These are phyloP conservation scores for Montipora capitata DNA, from an alignment of 92 coral and sea anemone genomes.

Conservation along the genomic window DNA sequence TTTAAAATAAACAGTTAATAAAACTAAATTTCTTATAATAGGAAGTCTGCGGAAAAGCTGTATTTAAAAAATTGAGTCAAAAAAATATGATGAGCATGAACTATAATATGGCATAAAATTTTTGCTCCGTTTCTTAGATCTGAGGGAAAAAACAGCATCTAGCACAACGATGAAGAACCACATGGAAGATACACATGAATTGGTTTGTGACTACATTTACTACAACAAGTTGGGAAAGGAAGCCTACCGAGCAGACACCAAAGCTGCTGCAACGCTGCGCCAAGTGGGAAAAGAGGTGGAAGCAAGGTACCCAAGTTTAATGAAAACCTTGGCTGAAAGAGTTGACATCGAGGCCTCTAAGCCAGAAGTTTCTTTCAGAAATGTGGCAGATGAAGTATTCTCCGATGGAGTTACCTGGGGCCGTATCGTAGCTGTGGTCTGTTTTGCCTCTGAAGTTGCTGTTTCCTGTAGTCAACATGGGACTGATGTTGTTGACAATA, in stretches of 20 bases:
- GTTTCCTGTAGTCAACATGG: slow-evolving; percentile 69
- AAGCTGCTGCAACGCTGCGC: slow-evolving; percentile 76
- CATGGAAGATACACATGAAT: slow-evolving; percentile 69
- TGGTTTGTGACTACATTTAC: slow-evolving; percentile 84
- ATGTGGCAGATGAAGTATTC: slow-evolving; percentile 87
- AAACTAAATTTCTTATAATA: too few species aligned
- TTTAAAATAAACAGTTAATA: too few species aligned
- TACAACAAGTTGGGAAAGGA: slow-evolving; percentile 82
- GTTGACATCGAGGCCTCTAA: slow-evolving; percentile 66
- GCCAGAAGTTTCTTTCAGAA: slow-evolving; percentile 55
- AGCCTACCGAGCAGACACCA: slow-evolving; percentile 39
- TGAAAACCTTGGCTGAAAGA: slow-evolving; percentile 83
- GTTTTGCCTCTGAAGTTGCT: slow-evolving; percentile 88
- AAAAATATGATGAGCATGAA: too few species aligned
- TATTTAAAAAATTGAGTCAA: too few species aligned
- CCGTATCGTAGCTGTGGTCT: slow-evolving; percentile 86
- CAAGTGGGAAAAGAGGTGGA: slow-evolving; percentile 87
- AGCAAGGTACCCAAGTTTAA: slow-evolving; percentile 79
- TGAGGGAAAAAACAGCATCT: too few species aligned
- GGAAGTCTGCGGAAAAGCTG: too few species aligned
- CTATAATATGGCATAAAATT: too few species aligned
- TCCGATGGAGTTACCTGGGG: slow-evolving; percentile 94
- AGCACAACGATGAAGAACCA: background rate
- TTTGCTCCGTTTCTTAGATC: too few species aligned
- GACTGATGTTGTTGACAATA: slow-evolving; percentile 64